Evolutionary conservation across 2,113 vertebrate species (phyloP).

Genomic region (Notarius quadriscutis): DNA sequence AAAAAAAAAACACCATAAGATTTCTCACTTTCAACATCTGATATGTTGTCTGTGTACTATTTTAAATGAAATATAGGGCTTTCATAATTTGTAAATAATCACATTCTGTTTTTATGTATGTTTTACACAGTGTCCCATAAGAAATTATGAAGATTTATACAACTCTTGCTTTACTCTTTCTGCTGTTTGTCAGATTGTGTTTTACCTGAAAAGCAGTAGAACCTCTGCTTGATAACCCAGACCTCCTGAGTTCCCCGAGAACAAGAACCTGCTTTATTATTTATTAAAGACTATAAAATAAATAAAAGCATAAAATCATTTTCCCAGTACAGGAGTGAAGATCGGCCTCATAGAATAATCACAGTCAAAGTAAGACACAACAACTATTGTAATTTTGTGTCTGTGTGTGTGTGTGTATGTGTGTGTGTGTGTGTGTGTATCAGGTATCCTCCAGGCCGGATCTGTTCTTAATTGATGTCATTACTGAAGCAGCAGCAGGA

Average conservation of each 20-base stretch:
- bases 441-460: constrained; percentile 42
- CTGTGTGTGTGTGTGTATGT: constrained; percentile 39
- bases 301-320: neutral
- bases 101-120: too few relatives aligned
- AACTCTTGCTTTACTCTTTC: neutral
- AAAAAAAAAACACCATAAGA: too few relatives aligned
- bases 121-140: too few relatives aligned
- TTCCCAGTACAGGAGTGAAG: neutral
- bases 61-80: too few relatives aligned
- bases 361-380: neutral
- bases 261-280: neutral
- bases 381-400: neutral
- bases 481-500: constrained; percentile 52
- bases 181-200: too few relatives aligned
- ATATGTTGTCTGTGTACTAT: too few relatives aligned
- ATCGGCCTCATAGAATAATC: neutral
- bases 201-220: neutral
- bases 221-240: neutral
- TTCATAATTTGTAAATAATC: too few relatives aligned
- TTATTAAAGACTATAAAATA: neutral
- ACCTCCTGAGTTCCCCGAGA: neutral
- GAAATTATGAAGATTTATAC: neutral
- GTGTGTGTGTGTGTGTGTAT: constrained; percentile 37
- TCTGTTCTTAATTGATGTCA: constrained; percentile 53
- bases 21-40: too few relatives aligned